Evolutionary conservation across 2,113 vertebrate species (phyloP).

Genomic region (Phocoena phocoena): DNA sequence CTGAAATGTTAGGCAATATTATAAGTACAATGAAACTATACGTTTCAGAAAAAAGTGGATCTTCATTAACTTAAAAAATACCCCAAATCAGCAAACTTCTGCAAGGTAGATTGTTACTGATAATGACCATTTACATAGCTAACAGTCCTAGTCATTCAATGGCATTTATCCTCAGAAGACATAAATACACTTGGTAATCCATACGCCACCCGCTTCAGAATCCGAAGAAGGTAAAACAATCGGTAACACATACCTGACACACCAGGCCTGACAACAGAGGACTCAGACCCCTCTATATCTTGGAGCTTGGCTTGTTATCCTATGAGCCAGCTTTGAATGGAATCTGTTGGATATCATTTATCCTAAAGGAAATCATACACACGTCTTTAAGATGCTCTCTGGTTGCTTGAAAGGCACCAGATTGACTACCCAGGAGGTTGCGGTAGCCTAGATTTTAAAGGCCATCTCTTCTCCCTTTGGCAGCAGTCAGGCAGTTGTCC

Average conservation of each 20-base stretch:
- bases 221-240: background rate
- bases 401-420: slow-evolving; percentile 56
- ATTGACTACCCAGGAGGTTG: slow-evolving; percentile 59
- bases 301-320: background rate
- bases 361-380: background rate
- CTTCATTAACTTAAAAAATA: slow-evolving; percentile 15
- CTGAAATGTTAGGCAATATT: background rate
- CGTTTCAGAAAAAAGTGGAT: background rate
- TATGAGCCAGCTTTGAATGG: background rate
- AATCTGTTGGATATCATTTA: background rate
- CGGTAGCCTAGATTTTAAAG: slow-evolving; percentile 71
- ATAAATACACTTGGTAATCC: background rate
- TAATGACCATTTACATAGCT: background rate
- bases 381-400: background rate
- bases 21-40: background rate
- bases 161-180: background rate
- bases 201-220: background rate
- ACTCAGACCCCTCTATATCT: background rate
- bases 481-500: slow-evolving; percentile 30
- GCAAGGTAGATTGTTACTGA: background rate
- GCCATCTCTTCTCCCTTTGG: slow-evolving; percentile 56
- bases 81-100: background rate
- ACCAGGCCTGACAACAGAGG: background rate
- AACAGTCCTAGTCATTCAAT: background rate
- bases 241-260: background rate